Evolutionary conservation across 2,888 invertebrate species (phyloP).

Genomic region (Tortrix viridana): DNA sequence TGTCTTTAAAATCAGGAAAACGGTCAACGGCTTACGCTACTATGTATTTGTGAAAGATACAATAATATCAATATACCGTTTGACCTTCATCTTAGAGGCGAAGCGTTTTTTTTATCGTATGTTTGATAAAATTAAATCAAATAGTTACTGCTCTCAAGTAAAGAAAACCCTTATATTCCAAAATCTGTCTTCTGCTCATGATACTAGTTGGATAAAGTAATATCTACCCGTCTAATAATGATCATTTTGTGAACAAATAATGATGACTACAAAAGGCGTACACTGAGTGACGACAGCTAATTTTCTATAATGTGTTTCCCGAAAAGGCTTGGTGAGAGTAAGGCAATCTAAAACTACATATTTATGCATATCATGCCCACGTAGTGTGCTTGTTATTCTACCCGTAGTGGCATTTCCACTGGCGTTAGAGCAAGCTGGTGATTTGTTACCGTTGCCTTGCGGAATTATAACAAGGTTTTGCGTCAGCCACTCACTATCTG

Average conservation of each 20-base stretch:
- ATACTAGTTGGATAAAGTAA: no score
- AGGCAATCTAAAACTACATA: slow-evolving; percentile 24
- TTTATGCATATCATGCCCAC: slow-evolving; percentile 32
- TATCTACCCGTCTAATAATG: no score
- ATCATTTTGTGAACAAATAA: no score
- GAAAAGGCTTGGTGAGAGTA: slow-evolving; percentile 21
- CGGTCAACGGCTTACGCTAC: slow-evolving; percentile 13
- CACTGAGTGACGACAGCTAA: not conserved
- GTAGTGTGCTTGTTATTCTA: slow-evolving; percentile 33
- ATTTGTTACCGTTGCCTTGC: slow-evolving; percentile 43
- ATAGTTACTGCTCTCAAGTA: no score
- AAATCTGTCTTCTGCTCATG: no score
- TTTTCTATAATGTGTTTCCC: slow-evolving; percentile 4
- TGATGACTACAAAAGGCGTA: not conserved
- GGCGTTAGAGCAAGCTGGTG: slow-evolving; percentile 39
- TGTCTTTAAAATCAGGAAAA: not conserved
- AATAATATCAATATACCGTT: not conserved
- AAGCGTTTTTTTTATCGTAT: no score
- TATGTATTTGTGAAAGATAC: not conserved
- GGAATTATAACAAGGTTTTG: slow-evolving; percentile 27
- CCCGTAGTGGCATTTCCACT: slow-evolving; percentile 29
- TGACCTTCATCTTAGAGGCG: not conserved
- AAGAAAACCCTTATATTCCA: no score
- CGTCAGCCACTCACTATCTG: slow-evolving; percentile 19
- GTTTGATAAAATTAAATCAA: no score